Evolutionary conservation across 2,113 vertebrate genomes (phyloP).

Genomic region (Vireo altiloquus): DNA sequence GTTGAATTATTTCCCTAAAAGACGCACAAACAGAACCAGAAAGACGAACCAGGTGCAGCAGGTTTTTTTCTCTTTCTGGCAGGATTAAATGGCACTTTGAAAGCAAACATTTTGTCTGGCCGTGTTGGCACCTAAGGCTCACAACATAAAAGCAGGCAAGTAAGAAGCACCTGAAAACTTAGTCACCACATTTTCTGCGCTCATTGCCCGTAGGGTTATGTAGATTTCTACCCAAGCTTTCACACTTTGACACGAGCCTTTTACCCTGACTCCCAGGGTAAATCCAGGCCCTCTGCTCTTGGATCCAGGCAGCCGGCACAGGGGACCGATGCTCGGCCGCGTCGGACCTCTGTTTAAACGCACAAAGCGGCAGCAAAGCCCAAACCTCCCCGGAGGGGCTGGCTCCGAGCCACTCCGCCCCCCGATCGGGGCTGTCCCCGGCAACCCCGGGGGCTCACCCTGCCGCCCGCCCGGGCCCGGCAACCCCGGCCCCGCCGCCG

Average conservation of each 20-base stretch:
- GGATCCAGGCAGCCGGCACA: background rate
- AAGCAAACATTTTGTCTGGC: background rate
- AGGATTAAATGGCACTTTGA: background rate
- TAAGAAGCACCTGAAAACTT: background rate
- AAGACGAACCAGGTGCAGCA: background rate
- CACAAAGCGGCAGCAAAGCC: background rate
- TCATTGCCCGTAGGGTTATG: rapidly evolving
- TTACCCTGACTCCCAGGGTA: background rate
- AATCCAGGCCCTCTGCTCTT: background rate
- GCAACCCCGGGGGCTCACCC: background rate
- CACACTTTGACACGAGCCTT: background rate
- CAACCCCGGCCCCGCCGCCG: background rate
- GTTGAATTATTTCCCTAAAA: background rate
- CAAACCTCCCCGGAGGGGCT: background rate
- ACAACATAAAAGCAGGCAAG: background rate
- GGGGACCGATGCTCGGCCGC: background rate
- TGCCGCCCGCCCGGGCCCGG: background rate
- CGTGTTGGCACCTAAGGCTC: background rate
- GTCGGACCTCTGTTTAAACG: background rate
- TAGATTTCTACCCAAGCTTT: background rate
- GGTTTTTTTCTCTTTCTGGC: background rate
- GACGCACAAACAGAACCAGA: background rate
- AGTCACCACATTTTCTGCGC: background rate
- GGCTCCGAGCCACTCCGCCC: background rate
- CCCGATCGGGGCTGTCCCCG: background rate